Base-by-base conservation (phyloP, 2,888 invertebrate genomes). In the Catocala fraxini region DNA sequence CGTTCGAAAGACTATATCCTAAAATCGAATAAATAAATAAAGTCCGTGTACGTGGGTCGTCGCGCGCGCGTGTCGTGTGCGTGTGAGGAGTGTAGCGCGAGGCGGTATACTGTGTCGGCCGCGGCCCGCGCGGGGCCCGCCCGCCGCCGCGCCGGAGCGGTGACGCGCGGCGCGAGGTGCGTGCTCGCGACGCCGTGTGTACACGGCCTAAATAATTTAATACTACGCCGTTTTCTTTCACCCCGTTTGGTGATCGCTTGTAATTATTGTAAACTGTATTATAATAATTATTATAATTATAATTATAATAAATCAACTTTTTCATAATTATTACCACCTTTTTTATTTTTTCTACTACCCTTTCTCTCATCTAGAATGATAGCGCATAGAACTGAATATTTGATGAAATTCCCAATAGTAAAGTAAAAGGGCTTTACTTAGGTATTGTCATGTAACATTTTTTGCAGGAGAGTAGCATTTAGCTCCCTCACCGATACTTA, bases 261-360 rank as follows among this genome's bases (percentile, higher is more conserved):
- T 94, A 93, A 94, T 94, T 94, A 94, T 94, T 94, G 93, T 94
- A 94, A 94, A 94, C 93, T 94, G 93, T 94, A 94, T 93, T 93
- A 94, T 93, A 94, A 93, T 93, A 93, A 93, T 93, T 93, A 93
- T 93, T 91, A 92, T 92, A 91, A 92, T 92, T 91, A 92, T 91
- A 92, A 90, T 91, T 83, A 91, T 92, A 93, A 93, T 93, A 94
- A 94, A 94, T 94, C 93, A 93, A 94, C 93, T 94, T 93, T 94
- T 94, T 94, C 93, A 94, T 94, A 93, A 93, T 94, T 93, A 94
- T 91, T 91, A 91, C 86, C 81, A 85, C 80, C 69, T 90, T 78
- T 92, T 92, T 92, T 75, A 89, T 88, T 92, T 77, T 9, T 10
- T 10, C 15, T 39, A 34, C 13, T 13, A n/a, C 34, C 34, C 47